Evolutionary conservation across 2,888 invertebrate genomes (phyloP).

Genomic region (Troides helena): DNA sequence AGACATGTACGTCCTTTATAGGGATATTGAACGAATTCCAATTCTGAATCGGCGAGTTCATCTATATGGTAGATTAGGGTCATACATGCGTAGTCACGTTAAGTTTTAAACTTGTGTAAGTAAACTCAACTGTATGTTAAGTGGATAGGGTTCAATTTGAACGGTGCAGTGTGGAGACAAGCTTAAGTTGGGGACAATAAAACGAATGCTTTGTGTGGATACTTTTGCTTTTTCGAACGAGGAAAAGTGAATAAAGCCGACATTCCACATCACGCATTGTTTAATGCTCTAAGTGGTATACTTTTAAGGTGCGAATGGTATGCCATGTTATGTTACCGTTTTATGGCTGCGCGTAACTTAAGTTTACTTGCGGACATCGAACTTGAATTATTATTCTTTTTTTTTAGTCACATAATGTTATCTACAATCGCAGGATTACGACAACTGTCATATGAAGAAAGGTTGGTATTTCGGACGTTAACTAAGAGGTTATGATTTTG

Average conservation of each 20-base stretch:
- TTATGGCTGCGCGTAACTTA: slow-evolving; percentile 1
- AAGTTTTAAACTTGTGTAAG: slow-evolving; percentile 21
- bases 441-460: no score
- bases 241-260: slow-evolving; percentile 38
- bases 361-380: slow-evolving; percentile 2
- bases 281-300: slow-evolving; percentile 7
- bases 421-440: no score
- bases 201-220: slow-evolving; percentile 35
- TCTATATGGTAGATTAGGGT: slow-evolving; percentile 33
- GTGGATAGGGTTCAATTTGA: slow-evolving; percentile 26
- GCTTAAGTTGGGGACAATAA: slow-evolving; percentile 28
- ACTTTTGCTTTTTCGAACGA: slow-evolving; percentile 40
- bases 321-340: background rate
- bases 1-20: background rate
- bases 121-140: slow-evolving; percentile 21
- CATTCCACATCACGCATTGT: slow-evolving; percentile 17
- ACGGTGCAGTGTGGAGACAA: background rate
- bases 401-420: no score
- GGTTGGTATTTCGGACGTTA: no score
- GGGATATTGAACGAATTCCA: slow-evolving; percentile 1
- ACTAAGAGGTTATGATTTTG: no score
- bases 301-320: slow-evolving; percentile 6
- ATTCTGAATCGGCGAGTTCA: slow-evolving; percentile 13
- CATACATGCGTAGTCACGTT: slow-evolving; percentile 38
- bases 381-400: background rate